Base-by-base conservation (phyloP, 1,140 invertebrate species). In the Dendrolimus punctatus region DNA sequence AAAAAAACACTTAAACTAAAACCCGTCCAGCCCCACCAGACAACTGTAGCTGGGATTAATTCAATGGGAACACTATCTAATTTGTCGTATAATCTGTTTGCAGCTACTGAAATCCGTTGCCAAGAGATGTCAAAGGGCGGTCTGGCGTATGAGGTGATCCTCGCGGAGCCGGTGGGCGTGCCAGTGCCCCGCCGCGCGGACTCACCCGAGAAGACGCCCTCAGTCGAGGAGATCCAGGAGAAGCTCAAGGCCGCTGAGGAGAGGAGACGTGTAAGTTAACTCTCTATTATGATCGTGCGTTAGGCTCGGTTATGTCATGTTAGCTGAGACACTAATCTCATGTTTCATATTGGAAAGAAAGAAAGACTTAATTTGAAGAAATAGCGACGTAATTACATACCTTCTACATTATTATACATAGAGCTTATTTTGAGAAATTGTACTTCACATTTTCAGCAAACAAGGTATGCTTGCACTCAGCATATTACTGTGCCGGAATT, bases 231-330 rank as follows among this genome's bases (percentile, higher is more conserved):
- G 68, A 97, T 98, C 69, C 92, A 95, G 68, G 94, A 95, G 66
- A 98, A 98, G 80, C 89, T 98, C 4, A 93, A 93, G 76, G 95
- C 95, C 46, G 96, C 96, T 46, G 95, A 97, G 73, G 95, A 98
- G 76, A 91, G 96, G 75, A 93, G 96, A 89, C 89, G 94, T 88
- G 94, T 95, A 88, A 84, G 89, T 85, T 37, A 41, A 8, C 23
- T 5, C 49, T 44, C 41, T 5, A 37, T 5, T 43, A 40, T 49
- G 7, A 8, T 42, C 41, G 41, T 42, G n/a, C 7, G 7, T 42
- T 42, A 6, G 0, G 10, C 8, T 43, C 10, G n/a, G n/a, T n/a
- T n/a, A n/a, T n/a, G n/a, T n/a, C n/a, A n/a, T n/a, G n/a, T n/a
- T n/a, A n/a, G n/a, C n/a, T n/a, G n/a, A n/a, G n/a, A n/a, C n/a